These are phyloP conservation scores for Epirrhoe tristata DNA, from an alignment of 2,888 invertebrate species.

Conservation along the genomic window DNA sequence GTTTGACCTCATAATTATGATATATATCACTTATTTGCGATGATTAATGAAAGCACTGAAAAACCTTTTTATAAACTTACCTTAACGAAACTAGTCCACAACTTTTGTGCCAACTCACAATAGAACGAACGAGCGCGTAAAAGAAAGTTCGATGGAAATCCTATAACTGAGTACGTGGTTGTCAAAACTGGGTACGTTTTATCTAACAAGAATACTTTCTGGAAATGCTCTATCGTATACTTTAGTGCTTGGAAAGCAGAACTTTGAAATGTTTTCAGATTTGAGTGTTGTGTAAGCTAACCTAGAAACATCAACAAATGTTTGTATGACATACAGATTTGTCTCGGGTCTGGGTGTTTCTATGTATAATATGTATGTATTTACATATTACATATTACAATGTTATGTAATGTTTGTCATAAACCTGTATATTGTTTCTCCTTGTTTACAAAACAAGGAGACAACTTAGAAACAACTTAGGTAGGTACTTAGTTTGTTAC, in stretches of 20 bases:
- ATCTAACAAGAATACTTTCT: constrained; percentile 29
- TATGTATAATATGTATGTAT: no score
- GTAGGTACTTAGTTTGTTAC: no score
- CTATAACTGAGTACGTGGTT: constrained; percentile 59
- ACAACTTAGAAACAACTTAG: no score
- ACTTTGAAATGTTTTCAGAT: constrained; percentile 13
- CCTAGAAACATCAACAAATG: neutral
- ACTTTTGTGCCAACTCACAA: constrained; percentile 21
- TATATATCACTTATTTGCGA: no score
- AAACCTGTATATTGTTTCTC: no score
- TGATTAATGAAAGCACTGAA: neutral
- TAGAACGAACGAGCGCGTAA: constrained; percentile 42
- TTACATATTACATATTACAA: no score
- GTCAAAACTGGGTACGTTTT: constrained; percentile 50
- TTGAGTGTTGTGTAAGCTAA: constrained; percentile 9
- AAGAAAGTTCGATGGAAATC: constrained; percentile 59
- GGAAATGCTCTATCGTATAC: constrained; percentile 13
- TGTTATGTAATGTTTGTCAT: no score
- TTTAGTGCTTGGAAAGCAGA: constrained; percentile 18
- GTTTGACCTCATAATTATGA: no score
- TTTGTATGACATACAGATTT: neutral
- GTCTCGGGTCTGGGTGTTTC: no score
- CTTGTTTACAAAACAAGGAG: no score
- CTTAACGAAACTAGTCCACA: constrained; percentile 1
- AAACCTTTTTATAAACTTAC: neutral